Conservation (phyloP, 2,888 invertebrate genomes). For the Eristalinus aeneus region DNA sequence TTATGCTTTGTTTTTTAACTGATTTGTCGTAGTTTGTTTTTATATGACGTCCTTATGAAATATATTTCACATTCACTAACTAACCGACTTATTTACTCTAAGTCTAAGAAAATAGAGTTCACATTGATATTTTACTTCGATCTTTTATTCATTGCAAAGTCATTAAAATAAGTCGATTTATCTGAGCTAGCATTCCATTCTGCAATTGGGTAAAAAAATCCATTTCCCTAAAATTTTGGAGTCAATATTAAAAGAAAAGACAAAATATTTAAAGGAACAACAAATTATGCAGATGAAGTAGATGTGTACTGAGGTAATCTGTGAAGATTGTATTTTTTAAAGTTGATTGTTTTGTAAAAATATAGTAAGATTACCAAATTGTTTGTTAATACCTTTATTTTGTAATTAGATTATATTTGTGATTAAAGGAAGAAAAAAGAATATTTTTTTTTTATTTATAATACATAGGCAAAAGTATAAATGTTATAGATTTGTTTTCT, state of each 20-base stretch:
- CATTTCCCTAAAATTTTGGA: neutral
- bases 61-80: no score
- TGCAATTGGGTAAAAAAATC: neutral
- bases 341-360: constrained; percentile 65
- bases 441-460: constrained; percentile 37
- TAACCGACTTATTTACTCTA: no score
- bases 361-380: constrained; percentile 53
- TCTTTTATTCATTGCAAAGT: no score
- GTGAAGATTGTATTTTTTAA: constrained; percentile 53
- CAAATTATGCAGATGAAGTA: constrained; percentile 31
- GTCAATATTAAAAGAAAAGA: constrained; percentile 18
- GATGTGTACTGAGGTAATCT: constrained; percentile 44
- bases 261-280: neutral
- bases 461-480: constrained; percentile 31
- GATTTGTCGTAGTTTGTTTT: no score
- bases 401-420: constrained; percentile 59
- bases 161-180: neutral
- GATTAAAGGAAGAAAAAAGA: constrained; percentile 51
- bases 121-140: no score
- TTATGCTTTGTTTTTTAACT: no score
- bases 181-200: neutral
- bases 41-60: no score
- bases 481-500: constrained; percentile 33
- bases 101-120: no score
- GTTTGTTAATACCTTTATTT: constrained; percentile 59